Conservation (phyloP, 2,888 invertebrate genomes). For the Gymnoscelis rufifasciata region DNA sequence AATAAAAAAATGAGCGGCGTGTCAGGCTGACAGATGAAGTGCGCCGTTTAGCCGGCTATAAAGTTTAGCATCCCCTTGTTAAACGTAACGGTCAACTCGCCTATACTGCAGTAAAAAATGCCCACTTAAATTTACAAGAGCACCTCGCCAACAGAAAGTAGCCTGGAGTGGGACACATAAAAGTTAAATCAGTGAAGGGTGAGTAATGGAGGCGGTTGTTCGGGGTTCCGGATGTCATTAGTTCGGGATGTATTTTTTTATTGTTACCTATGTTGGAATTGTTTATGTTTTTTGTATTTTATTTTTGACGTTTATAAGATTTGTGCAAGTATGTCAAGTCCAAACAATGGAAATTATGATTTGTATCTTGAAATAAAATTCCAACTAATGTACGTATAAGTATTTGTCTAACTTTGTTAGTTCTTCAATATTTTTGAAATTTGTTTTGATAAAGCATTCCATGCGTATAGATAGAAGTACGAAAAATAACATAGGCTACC, state of each 20-base stretch:
- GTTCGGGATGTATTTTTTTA: not conserved
- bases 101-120: slow-evolving; percentile 18
- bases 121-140: slow-evolving; percentile 29
- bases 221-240: not conserved
- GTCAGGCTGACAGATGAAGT: slow-evolving; percentile 3
- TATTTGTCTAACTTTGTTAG: no score
- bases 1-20: not conserved
- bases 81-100: slow-evolving; percentile 15
- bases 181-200: slow-evolving; percentile 8
- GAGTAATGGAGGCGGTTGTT: not conserved
- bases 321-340: no score
- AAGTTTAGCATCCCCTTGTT: slow-evolving; percentile 5
- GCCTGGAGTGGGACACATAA: slow-evolving; percentile 38
- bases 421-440: no score
- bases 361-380: no score
- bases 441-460: no score
- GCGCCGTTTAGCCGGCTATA: slow-evolving; percentile 1
- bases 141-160: slow-evolving; percentile 28
- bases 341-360: no score
- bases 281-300: no score
- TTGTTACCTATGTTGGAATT: not conserved
- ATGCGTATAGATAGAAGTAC: no score
- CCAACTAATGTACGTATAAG: no score
- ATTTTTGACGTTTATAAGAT: no score
- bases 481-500: no score